A percentile compares a stretch with the other conserved stretches of the same genome.
Evolutionary conservation across 2,888 invertebrate genomes (phyloP).

Genomic region (Campopleginae sp.): DNA sequence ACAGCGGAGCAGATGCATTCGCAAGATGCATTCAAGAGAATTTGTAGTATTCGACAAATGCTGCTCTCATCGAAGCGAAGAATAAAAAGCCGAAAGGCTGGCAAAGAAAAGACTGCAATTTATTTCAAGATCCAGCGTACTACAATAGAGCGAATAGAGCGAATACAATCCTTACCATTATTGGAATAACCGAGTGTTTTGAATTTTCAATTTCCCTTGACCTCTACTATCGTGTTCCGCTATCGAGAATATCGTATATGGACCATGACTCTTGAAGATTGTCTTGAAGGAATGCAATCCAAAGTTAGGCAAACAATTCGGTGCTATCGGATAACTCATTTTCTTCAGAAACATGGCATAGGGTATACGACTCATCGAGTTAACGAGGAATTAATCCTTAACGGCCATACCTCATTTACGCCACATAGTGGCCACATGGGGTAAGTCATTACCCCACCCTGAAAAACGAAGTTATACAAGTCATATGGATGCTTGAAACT

Average conservation of each 20-base stretch:
- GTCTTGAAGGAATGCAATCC: background rate
- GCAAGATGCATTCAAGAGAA: background rate
- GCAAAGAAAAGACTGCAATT: conserved; percentile 29
- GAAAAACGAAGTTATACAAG: too few relatives aligned
- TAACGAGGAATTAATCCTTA: background rate
- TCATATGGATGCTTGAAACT: too few relatives aligned
- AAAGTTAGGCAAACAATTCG: background rate
- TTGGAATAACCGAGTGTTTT: conserved; percentile 66
- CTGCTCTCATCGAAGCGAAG: conserved; percentile 10
- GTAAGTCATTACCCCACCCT: too few relatives aligned
- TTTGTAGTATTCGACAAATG: conserved; percentile 16
- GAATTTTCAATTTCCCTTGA: conserved; percentile 77
- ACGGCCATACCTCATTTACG: too few relatives aligned
- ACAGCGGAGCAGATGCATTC: conserved; percentile 30
- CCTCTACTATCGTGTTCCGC: conserved; percentile 40
- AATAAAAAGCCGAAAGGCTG: conserved; percentile 36
- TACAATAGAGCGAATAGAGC: conserved; percentile 54
- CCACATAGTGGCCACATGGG: too few relatives aligned
- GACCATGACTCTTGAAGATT: background rate
- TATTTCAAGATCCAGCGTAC: conserved; percentile 55
- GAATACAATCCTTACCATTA: conserved; percentile 21
- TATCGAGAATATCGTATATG: conserved; percentile 13
- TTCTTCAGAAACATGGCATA: background rate
- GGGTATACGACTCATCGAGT: background rate
- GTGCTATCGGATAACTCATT: background rate